These are phyloP conservation scores for Altica lythri DNA, from an alignment of 2,888 invertebrate genomes.

Conservation along the genomic window DNA sequence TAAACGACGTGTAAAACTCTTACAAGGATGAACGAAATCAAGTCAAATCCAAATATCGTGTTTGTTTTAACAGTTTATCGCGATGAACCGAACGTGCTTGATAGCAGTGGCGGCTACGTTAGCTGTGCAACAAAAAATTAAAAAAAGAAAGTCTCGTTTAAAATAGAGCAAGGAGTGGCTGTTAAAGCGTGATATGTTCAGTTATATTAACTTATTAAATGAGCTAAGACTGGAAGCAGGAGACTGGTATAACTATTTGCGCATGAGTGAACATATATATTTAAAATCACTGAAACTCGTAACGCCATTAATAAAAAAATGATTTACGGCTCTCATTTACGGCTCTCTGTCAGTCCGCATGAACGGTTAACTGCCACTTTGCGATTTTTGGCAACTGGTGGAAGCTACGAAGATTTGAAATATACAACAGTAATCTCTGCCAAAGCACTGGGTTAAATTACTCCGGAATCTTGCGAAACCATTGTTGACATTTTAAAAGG, in stretches of 20 bases:
- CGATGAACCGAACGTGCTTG: conserved; percentile 18
- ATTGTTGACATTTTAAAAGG: too few relatives aligned
- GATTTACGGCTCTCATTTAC: neutral
- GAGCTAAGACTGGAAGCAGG: too few relatives aligned
- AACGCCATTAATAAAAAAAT: neutral
- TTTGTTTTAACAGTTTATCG: neutral
- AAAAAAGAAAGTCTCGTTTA: neutral
- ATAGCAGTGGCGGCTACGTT: conserved; percentile 1
- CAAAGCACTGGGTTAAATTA: conserved; percentile 35
- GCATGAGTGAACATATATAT: too few relatives aligned
- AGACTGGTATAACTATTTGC: too few relatives aligned
- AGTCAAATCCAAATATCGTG: neutral
- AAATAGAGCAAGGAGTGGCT: conserved; percentile 3
- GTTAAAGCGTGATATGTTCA: conserved; percentile 1
- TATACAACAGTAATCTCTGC: conserved; percentile 34
- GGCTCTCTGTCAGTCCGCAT: conserved; percentile 6
- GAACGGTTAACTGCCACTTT: conserved; percentile 7
- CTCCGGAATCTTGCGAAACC: conserved; percentile 38
- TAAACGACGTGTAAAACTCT: neutral
- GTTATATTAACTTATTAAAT: conserved; percentile 2
- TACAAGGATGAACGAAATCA: neutral
- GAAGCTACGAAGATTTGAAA: conserved; percentile 41
- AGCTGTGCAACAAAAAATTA: neutral
- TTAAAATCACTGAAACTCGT: too few relatives aligned
- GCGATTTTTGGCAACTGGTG: conserved; percentile 40